Evolutionary conservation across 2,113 vertebrate genomes (phyloP), one percentile per base, ranked within the genome.

Genomic region (Pollachius pollachius): DNA sequence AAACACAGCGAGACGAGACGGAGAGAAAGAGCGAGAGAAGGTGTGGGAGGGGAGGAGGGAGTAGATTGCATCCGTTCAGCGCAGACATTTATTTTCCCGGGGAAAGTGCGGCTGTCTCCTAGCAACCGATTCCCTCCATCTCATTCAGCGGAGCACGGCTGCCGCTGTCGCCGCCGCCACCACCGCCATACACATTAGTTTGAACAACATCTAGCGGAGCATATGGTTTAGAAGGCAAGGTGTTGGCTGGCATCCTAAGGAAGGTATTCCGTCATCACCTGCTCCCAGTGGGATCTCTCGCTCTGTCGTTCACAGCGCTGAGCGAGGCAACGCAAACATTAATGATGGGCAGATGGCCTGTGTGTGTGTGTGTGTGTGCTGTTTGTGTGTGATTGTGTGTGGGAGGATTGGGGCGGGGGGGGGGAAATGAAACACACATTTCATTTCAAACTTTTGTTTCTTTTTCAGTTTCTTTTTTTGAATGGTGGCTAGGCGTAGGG

Each of bases 331-430:
- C 76, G 81, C 84, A 80, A 81, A 88, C 88, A 87, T 87, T 87
- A 88, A 85, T 89, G 85, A 81, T 68, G 77, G 88, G 85, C 89
- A 90, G 89, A 90, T 90, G 89, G 89, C 52, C 12, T 2, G 41
- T 23, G 23, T 23, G 23, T 23, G 23, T 23, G 41, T 48, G 41
- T 48, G 41, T 48, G 41, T 12, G 30, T 34, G 4, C 30, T 15
- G 62, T 18, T 71, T 0, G 59, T 59, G 68, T 67, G 70, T 17
- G 71, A 74, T 76, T 75, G 82, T 81, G 81, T 74, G 70, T 18
- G n/a, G 21, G 58, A 7, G 58, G 15, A 17, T 78, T 77, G 30
- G 56, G 81, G 18, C 5, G 56, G 11, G 13, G 77, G 79, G 75
- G 77, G 80, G 64, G 74, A 1, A 41, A 6, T 12, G 2, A 48